Evolutionary conservation across 1,140 invertebrate species (phyloP), one percentile per base, ranked within the genome.

Genomic region (Ctenoplectra terminalis): DNA sequence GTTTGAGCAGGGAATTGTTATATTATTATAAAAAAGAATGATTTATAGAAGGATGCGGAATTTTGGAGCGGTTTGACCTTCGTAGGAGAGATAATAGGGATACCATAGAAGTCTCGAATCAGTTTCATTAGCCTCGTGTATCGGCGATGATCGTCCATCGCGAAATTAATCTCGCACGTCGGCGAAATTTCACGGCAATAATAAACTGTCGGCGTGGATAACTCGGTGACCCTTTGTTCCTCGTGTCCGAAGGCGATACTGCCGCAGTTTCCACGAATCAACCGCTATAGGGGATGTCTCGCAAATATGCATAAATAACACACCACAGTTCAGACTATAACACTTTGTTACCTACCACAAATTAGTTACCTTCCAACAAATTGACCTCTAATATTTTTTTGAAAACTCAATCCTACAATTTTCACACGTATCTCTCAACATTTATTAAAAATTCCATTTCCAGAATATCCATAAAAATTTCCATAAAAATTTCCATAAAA

Each of bases 151-250:
- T 64, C 58, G 72, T 52, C 29, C 46, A 75, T 63, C 43, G 43
- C 43, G 15, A 26, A 75, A 66, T 66, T 66, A 75, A 75, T 75
- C 43, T 75, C 43, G 43, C 56, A 8, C 43, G 70, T 20, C 52
- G 43, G 9, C 31, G 52, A 81, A 83, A 83, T 56, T 52, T 66
- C 40, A 43, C 43, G 26, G 26, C 61, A 46, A 67, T 60, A 61
- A 60, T 60, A 60, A 73, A 73, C 52, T n/a, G 20, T 34, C 67
- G 43, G 26, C 46, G n/a, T 23, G 58, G 31, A 43, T 66, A 43
- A 26, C n/a, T 40, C 50, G 74, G 29, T 50, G 50, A 43, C 26
- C 13, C 79, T 54, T 69, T 63, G 63, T 46, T 69, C 34, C 34
- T 29, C 50, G 31, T 15, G n/a, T 43, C 43, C n/a, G 56, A 66